A percentile compares a stretch with the other conserved stretches of the same genome.
Evolutionary conservation across 2,113 vertebrate species (phyloP).

Genomic region (Megaleporinus macrocephalus): DNA sequence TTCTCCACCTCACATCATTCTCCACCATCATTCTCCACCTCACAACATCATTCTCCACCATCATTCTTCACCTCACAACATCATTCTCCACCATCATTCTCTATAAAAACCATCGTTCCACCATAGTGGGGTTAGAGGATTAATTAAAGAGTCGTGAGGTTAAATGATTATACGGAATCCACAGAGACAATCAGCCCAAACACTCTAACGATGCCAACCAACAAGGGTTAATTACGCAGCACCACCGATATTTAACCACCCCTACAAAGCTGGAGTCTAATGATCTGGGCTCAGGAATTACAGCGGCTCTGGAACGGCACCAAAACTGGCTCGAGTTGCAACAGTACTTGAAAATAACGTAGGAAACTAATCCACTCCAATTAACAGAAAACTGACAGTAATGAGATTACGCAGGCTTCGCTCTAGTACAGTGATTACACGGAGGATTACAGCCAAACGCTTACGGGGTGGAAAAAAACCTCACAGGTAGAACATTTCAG

Average conservation of each 20-base stretch:
- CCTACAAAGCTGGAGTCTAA: not conserved
- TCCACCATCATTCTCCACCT: no score
- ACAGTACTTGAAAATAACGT: not conserved
- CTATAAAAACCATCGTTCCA: no score
- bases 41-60: no score
- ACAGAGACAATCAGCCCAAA: not conserved
- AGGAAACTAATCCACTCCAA: not conserved
- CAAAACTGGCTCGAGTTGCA: not conserved
- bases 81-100: no score
- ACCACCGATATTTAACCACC: not conserved
- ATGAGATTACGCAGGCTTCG: not conserved
- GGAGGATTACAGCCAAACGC: not conserved
- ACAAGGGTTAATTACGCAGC: not conserved
- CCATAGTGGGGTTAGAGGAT: no score
- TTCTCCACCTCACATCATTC: no score
- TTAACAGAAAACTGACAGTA: not conserved
- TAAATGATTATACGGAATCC: no score
- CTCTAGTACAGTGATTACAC: not conserved
- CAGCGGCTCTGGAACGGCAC: not conserved
- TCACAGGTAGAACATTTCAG: not conserved
- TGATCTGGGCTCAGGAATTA: not conserved
- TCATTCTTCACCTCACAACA: no score
- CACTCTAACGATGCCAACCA: not conserved
- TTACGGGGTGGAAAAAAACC: not conserved
- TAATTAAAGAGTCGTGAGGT: no score